Evolutionary conservation across 1,140 invertebrate genomes (phyloP), one percentile per base, ranked within the genome.

Genomic region (Orchesella cincta): DNA sequence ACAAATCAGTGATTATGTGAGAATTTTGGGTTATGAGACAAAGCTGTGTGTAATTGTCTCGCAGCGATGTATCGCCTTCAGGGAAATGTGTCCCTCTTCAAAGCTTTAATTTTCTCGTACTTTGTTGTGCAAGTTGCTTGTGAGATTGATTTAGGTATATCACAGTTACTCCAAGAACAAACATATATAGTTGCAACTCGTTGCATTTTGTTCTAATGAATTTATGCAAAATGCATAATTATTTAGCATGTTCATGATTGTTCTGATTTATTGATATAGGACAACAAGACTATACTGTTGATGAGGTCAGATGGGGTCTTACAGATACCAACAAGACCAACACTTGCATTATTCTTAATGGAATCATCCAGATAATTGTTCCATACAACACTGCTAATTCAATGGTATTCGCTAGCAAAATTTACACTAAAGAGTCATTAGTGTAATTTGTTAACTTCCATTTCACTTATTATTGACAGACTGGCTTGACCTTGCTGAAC

Each of bases 221-320:
- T 8, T 8, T 46, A 8, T 46, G 39, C 20, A 46, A 46, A 46
- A 46, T 12, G 8, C 39, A 20, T 46, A 12, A 46, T 46, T 46
- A 46, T 46, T 46, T 46, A 12, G 39, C 39, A 46, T 46, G 39
- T 20, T 46, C 8, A 12, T 46, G 39, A 8, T 46, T 46, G 39
- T 8, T 20, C 20, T 46, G 8, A 20, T 46, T 46, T 46, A 8
- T 20, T 12, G 20, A 46, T 8, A 46, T 46, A 57, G 54, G 26
- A 12, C 54, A 57, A n/a, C 26, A 67, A 31, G 62, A 67, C 23
- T 67, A 31, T 23, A 67, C 33, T 33, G 5, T 67, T 3, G 62
- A 67, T n/a, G 62, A 67, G 8, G 33, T 67, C 12, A 67, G 33
- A 33, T 67, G 62, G 62, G 62, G 62, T n/a, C 62, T 67, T 29